Percentiles rank a stretch among this genome's conserved stretches.
phyloP scores from a whole-genome alignment of 1,140 invertebrate species.

The Bicyclus anynana region DNA sequence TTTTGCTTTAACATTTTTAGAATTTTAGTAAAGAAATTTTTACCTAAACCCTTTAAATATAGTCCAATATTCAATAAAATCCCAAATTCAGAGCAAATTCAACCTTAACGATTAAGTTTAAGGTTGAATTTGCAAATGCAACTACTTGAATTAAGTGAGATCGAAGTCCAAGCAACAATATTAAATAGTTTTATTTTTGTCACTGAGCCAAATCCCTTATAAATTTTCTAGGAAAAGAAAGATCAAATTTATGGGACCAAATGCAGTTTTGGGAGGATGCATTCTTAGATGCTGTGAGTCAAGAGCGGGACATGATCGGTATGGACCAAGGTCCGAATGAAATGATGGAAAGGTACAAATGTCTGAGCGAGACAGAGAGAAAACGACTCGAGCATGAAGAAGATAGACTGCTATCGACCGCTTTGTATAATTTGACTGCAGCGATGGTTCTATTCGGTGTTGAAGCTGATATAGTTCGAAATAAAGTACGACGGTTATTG shows the following conservation, averaged over 20 bases:
- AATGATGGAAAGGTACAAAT: conserved; percentile 99
- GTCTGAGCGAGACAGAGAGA: conserved; percentile 94
- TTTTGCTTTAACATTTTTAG: too few species aligned
- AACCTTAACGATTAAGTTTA: too few species aligned
- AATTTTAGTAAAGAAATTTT: too few species aligned
- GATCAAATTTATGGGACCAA: conserved; percentile 97
- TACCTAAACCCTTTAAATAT: too few species aligned
- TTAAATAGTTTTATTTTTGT: too few species aligned
- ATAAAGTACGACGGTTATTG: conserved; percentile 94
- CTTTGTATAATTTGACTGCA: conserved; percentile 97
- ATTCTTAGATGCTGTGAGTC: conserved; percentile 98
- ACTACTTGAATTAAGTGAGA: too few species aligned
- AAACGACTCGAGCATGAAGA: conserved; percentile 99
- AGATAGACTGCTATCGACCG: conserved; percentile 95
- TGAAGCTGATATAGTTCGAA: conserved; percentile 90
- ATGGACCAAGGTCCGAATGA: conserved; percentile 99
- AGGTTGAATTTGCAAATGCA: too few species aligned
- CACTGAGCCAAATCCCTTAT: background rate
- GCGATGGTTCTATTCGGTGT: conserved; percentile 97
- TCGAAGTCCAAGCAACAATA: too few species aligned
- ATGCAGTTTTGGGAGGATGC: conserved; percentile 99
- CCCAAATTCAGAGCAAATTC: too few species aligned
- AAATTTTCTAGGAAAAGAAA: conserved; percentile 65
- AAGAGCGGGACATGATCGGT: conserved; percentile 99
- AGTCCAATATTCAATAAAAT: too few species aligned